Conservation (phyloP, 2,113 vertebrate genomes). For the Azemiops feae region DNA sequence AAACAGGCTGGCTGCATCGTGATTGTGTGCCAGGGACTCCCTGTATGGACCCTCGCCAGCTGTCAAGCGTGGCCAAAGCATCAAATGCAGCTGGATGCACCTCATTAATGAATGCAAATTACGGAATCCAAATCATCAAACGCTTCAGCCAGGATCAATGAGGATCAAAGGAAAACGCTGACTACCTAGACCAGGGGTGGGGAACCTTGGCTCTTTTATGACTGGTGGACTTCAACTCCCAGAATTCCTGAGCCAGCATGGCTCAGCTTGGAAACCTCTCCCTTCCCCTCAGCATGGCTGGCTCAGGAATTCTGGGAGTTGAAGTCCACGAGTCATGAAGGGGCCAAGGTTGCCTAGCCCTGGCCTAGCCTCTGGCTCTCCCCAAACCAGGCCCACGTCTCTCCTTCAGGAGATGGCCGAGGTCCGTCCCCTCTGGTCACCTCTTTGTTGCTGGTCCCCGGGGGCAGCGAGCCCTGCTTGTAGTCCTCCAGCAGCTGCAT, state of each 20-base stretch:
- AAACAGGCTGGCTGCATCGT: too few relatives aligned
- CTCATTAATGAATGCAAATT: neutral
- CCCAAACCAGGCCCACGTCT: neutral
- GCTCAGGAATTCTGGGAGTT: too few relatives aligned
- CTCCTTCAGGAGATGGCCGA: fast-evolving
- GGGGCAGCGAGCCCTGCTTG: conserved; percentile 76
- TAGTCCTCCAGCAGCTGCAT: conserved; percentile 83
- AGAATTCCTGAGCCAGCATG: too few relatives aligned
- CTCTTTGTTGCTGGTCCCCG: conserved; percentile 83
- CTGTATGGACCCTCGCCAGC: neutral
- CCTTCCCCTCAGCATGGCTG: too few relatives aligned
- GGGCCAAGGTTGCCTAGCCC: too few relatives aligned
- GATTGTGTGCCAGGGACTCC: too few relatives aligned
- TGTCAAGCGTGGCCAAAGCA: neutral
- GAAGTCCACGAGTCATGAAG: too few relatives aligned
- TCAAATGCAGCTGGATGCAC: neutral
- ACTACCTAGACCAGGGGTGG: too few relatives aligned
- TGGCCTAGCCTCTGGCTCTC: too few relatives aligned
- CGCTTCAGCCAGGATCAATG: neutral
- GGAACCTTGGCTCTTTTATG: too few relatives aligned
- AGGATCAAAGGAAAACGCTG: neutral
- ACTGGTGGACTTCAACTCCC: too few relatives aligned
- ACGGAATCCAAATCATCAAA: neutral
- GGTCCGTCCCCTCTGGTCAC: conserved; percentile 57
- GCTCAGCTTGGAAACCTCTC: too few relatives aligned